Base-by-base conservation (phyloP, 2,797 vertebrate genomes). In the Rhinogobio ventralis region DNA sequence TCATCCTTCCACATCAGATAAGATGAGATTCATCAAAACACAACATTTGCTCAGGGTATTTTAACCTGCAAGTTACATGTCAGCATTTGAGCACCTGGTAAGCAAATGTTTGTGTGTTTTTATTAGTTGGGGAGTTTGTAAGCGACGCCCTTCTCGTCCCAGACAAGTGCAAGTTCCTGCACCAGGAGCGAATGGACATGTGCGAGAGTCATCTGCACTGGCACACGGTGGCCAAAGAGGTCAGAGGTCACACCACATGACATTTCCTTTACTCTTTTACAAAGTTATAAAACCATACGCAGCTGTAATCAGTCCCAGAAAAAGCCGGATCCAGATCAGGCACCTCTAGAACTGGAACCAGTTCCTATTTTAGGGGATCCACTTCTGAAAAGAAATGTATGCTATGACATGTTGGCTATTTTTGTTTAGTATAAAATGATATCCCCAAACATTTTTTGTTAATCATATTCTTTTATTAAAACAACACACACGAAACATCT, bases 201-300 rank as follows among this genome's bases (percentile, higher is more conserved):
- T 96, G 95, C 85, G 96, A 99, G 94, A 98, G 97, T 87, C 98
- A 99, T 86, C 95, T 99, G 90, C 97, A 99, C 93, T 99, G 98
- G 98, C 98, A 99, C 92, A 97, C 97, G 0, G 97, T 99, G 30
- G 98, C 98, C 90, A 99, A 99, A 94, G 98, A 99, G 98, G 98
- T 62, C 55, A 62, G 75, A 28, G 36, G 33, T 68, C 45, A n/a
- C 45, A 53, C 20, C 28, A 80, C 36, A 75, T n/a, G 2, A 23
- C 76, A 64, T 76, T 83, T 75, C n/a, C 14, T 60, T 7, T 30
- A 30, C 28, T 30, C 81, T 7, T 62, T 69, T 7, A 85, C 15
- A 73, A 53, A 55, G 10, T 57, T 20, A 15, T 39, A 33, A 13
- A 79, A 36, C 53, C 15, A 20, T 60, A 57, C 23, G 6, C 14